Evolutionary conservation across 2,888 invertebrate species (phyloP).

Genomic region (Sminthurinus aureus): DNA sequence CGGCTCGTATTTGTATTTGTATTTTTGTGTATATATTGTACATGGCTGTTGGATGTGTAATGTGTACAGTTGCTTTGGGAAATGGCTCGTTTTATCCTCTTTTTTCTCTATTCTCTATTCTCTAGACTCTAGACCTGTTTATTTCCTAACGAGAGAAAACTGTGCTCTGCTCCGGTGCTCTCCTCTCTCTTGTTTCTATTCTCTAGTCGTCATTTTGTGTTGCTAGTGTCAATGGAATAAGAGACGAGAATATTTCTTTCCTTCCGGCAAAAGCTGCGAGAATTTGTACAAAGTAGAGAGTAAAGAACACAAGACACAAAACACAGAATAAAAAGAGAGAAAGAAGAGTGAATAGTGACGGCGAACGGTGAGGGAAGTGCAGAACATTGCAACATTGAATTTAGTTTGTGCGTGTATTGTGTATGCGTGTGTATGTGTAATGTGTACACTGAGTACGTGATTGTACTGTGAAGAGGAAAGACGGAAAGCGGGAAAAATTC

Average conservation of each 20-base stretch:
- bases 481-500: background rate
- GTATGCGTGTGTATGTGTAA: background rate
- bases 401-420: background rate
- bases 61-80: background rate
- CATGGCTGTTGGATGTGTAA: too few species aligned
- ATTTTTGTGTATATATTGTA: background rate
- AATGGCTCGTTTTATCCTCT: background rate
- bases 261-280: background rate
- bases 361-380: too few species aligned
- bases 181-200: background rate
- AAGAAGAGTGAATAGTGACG: too few species aligned
- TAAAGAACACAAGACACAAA: background rate
- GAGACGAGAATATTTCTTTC: slow-evolving; percentile 2
- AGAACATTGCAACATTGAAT: background rate
- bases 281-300: background rate
- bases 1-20: background rate
- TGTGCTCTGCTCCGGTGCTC: too few species aligned
- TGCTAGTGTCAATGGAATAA: background rate
- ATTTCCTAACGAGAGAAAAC: background rate
- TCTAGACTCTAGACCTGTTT: too few species aligned
- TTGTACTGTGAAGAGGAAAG: background rate
- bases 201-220: background rate
- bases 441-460: background rate
- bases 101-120: too few species aligned
- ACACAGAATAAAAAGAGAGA: too few species aligned